Evolutionary conservation across 2,888 invertebrate genomes (phyloP).

Genomic region (Caenorhabditis afra): DNA sequence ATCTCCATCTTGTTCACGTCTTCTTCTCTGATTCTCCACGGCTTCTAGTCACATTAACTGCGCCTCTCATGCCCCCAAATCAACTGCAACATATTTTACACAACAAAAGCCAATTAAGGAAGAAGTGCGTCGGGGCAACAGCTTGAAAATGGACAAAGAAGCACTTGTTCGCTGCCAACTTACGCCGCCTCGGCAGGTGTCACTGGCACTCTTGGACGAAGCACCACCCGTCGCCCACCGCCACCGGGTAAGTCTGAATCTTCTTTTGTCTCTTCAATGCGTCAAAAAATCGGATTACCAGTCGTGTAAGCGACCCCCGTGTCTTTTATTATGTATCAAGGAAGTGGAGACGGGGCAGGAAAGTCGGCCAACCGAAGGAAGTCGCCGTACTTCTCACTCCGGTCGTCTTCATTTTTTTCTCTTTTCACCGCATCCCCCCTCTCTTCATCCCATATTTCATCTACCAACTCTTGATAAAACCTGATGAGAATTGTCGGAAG

Average conservation of each 20-base stretch:
- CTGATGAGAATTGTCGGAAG: conserved; percentile 4
- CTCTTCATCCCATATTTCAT: no score
- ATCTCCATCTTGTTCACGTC: conserved; percentile 38
- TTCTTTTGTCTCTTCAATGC: background rate
- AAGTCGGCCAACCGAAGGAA: conserved; percentile 53
- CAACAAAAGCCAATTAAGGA: conserved; percentile 65
- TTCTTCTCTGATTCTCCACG: conserved; percentile 36
- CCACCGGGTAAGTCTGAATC: conserved; percentile 57
- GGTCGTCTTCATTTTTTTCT: background rate
- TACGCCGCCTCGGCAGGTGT: conserved; percentile 43
- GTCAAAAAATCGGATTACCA: conserved; percentile 38
- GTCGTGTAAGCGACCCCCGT: conserved; percentile 24
- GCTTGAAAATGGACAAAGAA: conserved; percentile 64
- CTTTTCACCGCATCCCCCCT: background rate
- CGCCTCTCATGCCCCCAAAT: background rate
- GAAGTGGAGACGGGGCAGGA: conserved; percentile 29
- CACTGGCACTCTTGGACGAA: conserved; percentile 57
- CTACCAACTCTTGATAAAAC: no score
- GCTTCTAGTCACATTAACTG: conserved; percentile 4
- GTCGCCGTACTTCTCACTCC: conserved; percentile 24
- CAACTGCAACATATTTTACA: conserved; percentile 56
- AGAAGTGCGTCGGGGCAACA: conserved; percentile 57
- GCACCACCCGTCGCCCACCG: conserved; percentile 52
- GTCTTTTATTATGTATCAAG: conserved; percentile 27
- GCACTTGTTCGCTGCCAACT: conserved; percentile 62